Evolutionary conservation across 2,797 vertebrate species (phyloP).

Genomic region (Microhierax caerulescens): DNA sequence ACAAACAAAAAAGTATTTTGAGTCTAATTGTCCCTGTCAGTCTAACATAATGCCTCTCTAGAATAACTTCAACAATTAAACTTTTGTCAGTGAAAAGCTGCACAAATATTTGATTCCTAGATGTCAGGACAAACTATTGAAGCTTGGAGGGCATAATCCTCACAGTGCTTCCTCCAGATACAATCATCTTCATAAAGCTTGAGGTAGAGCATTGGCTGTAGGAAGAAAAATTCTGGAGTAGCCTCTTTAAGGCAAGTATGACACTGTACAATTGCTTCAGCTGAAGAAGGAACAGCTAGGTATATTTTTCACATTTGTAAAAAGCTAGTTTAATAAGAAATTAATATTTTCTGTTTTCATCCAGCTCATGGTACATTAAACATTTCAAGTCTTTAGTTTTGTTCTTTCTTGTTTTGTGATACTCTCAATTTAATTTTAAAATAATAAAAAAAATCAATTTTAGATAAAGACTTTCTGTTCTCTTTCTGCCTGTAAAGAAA

Average conservation of each 20-base stretch:
- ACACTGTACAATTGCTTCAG: neutral
- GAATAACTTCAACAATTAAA: neutral
- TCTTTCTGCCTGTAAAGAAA: conserved; percentile 5
- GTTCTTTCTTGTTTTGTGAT: conserved; percentile 1
- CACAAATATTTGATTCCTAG: neutral
- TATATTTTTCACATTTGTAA: neutral
- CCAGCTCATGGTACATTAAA: neutral
- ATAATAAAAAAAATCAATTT: neutral
- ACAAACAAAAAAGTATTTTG: neutral
- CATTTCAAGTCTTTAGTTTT: neutral
- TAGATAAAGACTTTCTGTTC: neutral
- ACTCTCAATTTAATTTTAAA: neutral
- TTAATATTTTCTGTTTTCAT: neutral
- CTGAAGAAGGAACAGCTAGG: neutral
- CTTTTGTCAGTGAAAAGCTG: neutral
- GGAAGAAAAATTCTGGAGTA: neutral
- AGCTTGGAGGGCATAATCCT: neutral
- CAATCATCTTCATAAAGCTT: neutral
- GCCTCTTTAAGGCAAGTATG: neutral
- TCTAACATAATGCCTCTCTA: neutral
- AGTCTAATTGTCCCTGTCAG: neutral
- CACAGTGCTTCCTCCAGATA: neutral
- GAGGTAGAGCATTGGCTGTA: neutral
- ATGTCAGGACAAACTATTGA: neutral
- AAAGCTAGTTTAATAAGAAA: neutral